Percentiles rank a stretch among this genome's conserved stretches.
Conservation (phyloP, 2,888 invertebrate genomes). For the Onthophagus sagittarius region DNA sequence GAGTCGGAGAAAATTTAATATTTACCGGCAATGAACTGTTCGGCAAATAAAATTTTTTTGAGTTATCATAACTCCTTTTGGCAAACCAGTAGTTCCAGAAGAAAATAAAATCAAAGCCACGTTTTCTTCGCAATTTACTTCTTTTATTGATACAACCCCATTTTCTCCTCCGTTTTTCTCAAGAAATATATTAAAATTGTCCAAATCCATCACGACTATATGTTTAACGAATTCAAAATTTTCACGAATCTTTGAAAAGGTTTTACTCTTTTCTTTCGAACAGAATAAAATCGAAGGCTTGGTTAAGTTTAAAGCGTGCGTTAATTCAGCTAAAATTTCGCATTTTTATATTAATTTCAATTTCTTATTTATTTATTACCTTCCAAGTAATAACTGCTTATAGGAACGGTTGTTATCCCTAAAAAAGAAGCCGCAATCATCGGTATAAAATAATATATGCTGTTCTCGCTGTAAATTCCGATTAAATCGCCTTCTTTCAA, state of each 20-base stretch:
- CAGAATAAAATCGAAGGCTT: constrained; percentile 64
- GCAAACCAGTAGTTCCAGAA: constrained; percentile 67
- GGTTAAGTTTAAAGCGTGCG: constrained; percentile 59
- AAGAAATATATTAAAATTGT: constrained; percentile 43
- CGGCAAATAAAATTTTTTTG: constrained; percentile 49
- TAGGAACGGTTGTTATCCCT: constrained; percentile 31
- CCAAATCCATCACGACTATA: constrained; percentile 55
- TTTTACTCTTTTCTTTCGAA: constrained; percentile 55
- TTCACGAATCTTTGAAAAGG: constrained; percentile 51
- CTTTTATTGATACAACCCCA: not conserved
- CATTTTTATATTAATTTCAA: constrained; percentile 21
- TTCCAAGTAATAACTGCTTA: constrained; percentile 32
- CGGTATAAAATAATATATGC: constrained; percentile 33
- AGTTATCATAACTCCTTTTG: constrained; percentile 63
- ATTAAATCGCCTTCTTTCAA: constrained; percentile 28
- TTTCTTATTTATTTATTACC: constrained; percentile 13
- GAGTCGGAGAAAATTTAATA: too few relatives aligned
- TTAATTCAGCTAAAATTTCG: constrained; percentile 27
- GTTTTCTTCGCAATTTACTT: constrained; percentile 23
- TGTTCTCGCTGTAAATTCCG: constrained; percentile 34
- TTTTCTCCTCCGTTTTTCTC: not conserved
- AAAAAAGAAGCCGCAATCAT: constrained; percentile 31
- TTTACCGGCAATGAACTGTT: constrained; percentile 16
- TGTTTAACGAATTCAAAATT: constrained; percentile 45
- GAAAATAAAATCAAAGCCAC: constrained; percentile 53